Evolutionary conservation across 2,888 invertebrate genomes (phyloP), one percentile per base, ranked within the genome.

Genomic region (Bursaphelenchus okinawaensis): DNA sequence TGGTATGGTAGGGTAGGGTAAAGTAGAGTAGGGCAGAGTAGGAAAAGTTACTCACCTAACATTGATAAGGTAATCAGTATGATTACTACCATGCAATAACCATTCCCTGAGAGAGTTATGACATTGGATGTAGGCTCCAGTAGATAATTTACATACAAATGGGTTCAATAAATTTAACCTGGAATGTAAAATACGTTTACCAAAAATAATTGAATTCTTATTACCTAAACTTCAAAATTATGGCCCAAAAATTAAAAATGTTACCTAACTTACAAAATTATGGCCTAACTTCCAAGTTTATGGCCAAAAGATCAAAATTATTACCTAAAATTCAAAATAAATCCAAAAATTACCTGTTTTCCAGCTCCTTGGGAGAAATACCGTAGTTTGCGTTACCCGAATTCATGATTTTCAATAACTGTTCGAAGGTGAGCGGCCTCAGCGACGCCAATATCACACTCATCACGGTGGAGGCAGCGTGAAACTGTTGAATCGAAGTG

Each of bases 41-140:
- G 16, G 23, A 16, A 24, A 28, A 55, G 55, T 50, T 40, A 23
- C 55, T n/a, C 7, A 86, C 86, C 87, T 88, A 64, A 92, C 86
- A 85, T 95, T 93, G 83, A 93, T 93, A n/a, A 93, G 86, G 84
- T 93, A 95, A 84, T 93, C 93, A 0, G 89, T 87, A 70, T 90
- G 90, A 83, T 93, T 92, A 28, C 80, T 71, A 12, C 69, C 71
- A 12, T 66, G 86, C 71, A 91, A 89, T 69, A 95, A 87, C 95
- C 95, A 96, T 86, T 96, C 95, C 87, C 95, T 90, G 85, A 96
- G 92, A 4, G 93, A 92, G 0, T 94, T 93, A 84, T 96, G 95
- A 85, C 94, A 93, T 85, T 94, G 93, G 91, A 94, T 93, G 85
- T 91, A 93, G 0, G 93, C 92, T 83, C 91, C 91, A 84, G 94